Conservation (phyloP, 1,140 invertebrate species). For the Condylostylus longicornis region DNA sequence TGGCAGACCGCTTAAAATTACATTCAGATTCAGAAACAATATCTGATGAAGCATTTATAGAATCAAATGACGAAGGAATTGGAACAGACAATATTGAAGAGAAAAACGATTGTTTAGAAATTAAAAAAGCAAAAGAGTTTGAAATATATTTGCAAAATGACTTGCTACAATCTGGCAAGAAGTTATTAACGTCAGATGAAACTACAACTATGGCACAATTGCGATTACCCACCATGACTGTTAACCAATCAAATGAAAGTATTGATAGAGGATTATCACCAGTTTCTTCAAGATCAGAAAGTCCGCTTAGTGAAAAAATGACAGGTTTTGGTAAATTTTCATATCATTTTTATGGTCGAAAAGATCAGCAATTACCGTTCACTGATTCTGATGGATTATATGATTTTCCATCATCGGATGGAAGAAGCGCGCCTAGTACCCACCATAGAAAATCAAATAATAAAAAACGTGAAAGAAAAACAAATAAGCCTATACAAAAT, state of each 20-base stretch:
- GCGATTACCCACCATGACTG: conserved; percentile 45
- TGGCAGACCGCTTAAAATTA: conserved; percentile 31
- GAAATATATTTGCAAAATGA: conserved; percentile 40
- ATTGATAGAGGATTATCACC: conserved; percentile 45
- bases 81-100: conserved; percentile 48
- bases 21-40: conserved; percentile 51
- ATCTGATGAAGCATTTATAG: conserved; percentile 47
- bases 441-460: conserved; percentile 37
- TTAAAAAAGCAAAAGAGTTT: conserved; percentile 48
- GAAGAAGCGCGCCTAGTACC: conserved; percentile 26
- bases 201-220: conserved; percentile 32
- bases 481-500: conserved; percentile 16
- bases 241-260: conserved; percentile 40
- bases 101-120: conserved; percentile 45
- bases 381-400: conserved; percentile 62
- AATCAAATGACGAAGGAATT: conserved; percentile 56
- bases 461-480: conserved; percentile 35
- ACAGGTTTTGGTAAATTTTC: conserved; percentile 47
- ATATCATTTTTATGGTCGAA: conserved; percentile 49
- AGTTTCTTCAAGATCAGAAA: conserved; percentile 60
- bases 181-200: conserved; percentile 15
- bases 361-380: conserved; percentile 43
- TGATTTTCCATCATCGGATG: conserved; percentile 59
- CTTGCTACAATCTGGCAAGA: conserved; percentile 23
- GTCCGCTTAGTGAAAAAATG: conserved; percentile 55